Evolutionary conservation across 2,888 invertebrate species (phyloP).

Genomic region (Dorcus hopei): DNA sequence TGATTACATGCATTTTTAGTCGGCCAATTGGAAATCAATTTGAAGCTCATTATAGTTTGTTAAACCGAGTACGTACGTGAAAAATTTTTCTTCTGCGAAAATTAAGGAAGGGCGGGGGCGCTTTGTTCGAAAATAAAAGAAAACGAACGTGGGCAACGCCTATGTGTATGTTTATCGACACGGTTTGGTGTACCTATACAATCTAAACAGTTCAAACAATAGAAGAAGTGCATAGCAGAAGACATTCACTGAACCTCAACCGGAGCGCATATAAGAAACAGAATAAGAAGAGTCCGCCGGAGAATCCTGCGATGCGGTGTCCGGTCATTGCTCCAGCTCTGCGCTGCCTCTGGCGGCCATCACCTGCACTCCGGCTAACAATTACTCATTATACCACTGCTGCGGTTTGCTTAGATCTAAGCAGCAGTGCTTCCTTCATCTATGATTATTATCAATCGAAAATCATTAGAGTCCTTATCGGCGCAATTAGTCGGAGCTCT

Average conservation of each 20-base stretch:
- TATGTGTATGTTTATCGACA: not conserved
- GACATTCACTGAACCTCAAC: slow-evolving; percentile 3
- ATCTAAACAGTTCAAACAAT: not conserved
- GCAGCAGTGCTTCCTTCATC: not conserved
- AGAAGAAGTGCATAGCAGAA: not conserved
- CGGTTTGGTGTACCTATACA: not conserved
- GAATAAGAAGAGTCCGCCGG: slow-evolving; percentile 13
- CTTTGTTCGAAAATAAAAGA: too few relatives aligned
- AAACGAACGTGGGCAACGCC: too few relatives aligned
- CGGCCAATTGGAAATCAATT: too few relatives aligned
- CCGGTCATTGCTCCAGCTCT: slow-evolving; percentile 27
- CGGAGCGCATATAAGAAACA: slow-evolving; percentile 17
- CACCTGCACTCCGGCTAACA: slow-evolving; percentile 27
- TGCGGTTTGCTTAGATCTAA: slow-evolving; percentile 14
- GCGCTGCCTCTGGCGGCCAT: slow-evolving; percentile 26
- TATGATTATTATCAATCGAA: slow-evolving; percentile 9
- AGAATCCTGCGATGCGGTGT: slow-evolving; percentile 24
- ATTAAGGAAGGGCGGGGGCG: too few relatives aligned
- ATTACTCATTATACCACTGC: slow-evolving; percentile 26
- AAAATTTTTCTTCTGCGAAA: too few relatives aligned
- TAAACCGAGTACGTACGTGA: too few relatives aligned
- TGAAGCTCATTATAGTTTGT: too few relatives aligned
- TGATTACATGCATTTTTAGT: too few relatives aligned
- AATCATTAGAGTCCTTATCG: slow-evolving; percentile 8
- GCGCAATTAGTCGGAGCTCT: slow-evolving; percentile 4